Evolutionary conservation across 1,140 invertebrate species (phyloP).

Genomic region (Calosoma granatense): DNA sequence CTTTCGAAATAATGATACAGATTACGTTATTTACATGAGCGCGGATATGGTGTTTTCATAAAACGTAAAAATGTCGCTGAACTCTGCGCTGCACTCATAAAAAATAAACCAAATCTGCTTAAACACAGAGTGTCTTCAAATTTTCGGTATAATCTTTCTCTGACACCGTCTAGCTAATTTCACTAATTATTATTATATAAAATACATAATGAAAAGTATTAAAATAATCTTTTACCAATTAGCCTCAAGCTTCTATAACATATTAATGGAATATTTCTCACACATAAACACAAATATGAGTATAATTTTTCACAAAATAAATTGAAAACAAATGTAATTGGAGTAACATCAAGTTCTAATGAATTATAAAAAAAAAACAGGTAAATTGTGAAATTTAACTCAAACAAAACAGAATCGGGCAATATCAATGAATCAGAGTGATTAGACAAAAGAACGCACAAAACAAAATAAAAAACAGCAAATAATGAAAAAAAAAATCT

Average conservation of each 20-base stretch:
- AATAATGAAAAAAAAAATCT: neutral
- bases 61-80: neutral
- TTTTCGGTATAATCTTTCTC: too few species aligned
- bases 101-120: too few species aligned
- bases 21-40: neutral
- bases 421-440: neutral
- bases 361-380: too few species aligned
- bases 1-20: neutral
- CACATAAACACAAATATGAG: too few species aligned
- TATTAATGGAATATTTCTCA: too few species aligned
- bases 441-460: neutral
- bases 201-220: neutral
- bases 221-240: neutral
- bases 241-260: neutral
- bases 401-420: neutral
- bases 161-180: neutral
- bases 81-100: neutral
- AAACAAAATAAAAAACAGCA: too few species aligned
- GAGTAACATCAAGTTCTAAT: too few species aligned
- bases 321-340: too few species aligned
- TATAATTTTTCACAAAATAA: too few species aligned
- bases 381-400: neutral
- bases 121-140: neutral
- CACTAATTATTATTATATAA: neutral
- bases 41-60: neutral